Conservation (phyloP, 64 coral and sea anemone species). For the Hydrozoanthus tunicans region DNA sequence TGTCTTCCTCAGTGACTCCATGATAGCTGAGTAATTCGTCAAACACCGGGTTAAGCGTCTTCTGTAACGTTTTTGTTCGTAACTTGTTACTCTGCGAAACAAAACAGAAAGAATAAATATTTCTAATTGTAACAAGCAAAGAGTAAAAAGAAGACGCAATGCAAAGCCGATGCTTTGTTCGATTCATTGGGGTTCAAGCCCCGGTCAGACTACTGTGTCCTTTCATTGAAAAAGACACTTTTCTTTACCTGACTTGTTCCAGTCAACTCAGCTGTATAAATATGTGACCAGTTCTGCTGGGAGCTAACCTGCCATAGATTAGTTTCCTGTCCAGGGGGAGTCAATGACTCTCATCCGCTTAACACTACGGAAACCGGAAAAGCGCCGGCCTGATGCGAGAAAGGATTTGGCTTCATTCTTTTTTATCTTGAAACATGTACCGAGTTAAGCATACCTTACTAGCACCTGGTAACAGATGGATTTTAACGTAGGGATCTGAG, state of each 20-base stretch:
- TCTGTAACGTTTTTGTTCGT: constrained; percentile 86
- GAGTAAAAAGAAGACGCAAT: background rate
- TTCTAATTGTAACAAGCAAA: background rate
- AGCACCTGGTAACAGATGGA: constrained; percentile 94
- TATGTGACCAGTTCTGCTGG: too few relatives aligned
- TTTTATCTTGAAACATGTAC: background rate
- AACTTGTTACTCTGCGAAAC: constrained; percentile 87
- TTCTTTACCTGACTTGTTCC: too few relatives aligned
- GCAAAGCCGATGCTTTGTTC: too few relatives aligned
- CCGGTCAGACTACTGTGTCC: too few relatives aligned
- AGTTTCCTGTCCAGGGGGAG: too few relatives aligned
- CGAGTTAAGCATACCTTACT: constrained; percentile 66
- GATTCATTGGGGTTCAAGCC: too few relatives aligned
- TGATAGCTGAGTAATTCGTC: constrained; percentile 91
- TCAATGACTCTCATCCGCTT: background rate
- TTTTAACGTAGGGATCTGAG: constrained; percentile 96
- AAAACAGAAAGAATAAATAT: background rate
- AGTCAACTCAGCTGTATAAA: too few relatives aligned
- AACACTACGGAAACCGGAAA: background rate
- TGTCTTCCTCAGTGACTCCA: constrained; percentile 93
- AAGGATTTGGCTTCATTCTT: background rate
- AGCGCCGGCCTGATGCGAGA: background rate
- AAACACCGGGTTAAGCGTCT: constrained; percentile 89
- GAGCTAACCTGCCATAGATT: too few relatives aligned
- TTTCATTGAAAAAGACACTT: too few relatives aligned